A percentile compares a stretch with the other conserved stretches of the same genome.
Evolutionary conservation across 2,113 vertebrate genomes (phyloP).

Genomic region (Tachuris rubrigastra): DNA sequence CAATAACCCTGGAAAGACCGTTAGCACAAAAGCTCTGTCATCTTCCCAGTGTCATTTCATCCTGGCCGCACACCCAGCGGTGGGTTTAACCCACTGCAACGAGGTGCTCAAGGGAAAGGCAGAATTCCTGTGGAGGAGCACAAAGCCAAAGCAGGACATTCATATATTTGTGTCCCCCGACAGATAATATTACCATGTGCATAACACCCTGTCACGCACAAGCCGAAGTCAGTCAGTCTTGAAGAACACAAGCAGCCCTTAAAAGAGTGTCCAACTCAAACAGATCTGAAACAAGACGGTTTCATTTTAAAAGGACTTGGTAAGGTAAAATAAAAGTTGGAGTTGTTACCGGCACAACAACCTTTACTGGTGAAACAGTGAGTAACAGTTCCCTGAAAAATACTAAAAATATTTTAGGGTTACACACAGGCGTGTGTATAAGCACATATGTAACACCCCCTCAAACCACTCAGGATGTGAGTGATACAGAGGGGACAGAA

Average conservation of each 20-base stretch:
- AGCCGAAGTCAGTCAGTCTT: conserved; percentile 8
- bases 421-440: fast-evolving
- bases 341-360: neutral
- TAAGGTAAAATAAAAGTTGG: neutral
- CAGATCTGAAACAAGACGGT: neutral
- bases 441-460: neutral
- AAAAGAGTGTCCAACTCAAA: neutral
- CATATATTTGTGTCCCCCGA: neutral
- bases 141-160: neutral
- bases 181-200: neutral
- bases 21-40: neutral
- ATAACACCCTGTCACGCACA: neutral
- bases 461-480: neutral
- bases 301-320: neutral
- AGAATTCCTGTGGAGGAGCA: neutral
- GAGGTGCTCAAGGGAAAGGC: neutral
- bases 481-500: neutral
- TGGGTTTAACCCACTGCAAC: neutral
- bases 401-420: neutral
- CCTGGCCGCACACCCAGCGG: neutral
- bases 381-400: neutral
- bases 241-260: neutral
- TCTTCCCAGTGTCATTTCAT: neutral
- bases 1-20: neutral
- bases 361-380: neutral